phyloP scores from a whole-genome alignment of 2,888 invertebrate genomes.

The Eurytoma californica region DNA sequence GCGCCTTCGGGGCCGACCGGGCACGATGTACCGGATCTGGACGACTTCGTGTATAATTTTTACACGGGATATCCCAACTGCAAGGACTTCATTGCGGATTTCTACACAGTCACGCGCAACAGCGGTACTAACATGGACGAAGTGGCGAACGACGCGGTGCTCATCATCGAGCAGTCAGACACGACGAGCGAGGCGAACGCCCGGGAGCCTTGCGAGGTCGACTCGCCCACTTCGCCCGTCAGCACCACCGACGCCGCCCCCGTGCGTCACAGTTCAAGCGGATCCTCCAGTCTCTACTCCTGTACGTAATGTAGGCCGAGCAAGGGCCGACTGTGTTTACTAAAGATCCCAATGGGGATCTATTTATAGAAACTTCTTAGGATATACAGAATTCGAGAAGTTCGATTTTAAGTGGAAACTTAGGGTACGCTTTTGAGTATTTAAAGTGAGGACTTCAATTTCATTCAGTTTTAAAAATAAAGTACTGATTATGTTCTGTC shows the following conservation, averaged over 20 bases:
- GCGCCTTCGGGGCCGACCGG: constrained; percentile 61
- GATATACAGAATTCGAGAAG: no score
- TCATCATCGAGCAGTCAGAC: constrained; percentile 63
- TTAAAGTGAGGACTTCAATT: no score
- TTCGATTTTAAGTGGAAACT: no score
- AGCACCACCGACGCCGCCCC: neutral
- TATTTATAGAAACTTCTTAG: no score
- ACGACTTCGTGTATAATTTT: constrained; percentile 83
- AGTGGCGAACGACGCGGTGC: constrained; percentile 70
- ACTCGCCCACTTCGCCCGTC: neutral
- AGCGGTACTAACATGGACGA: constrained; percentile 73
- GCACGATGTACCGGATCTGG: constrained; percentile 77
- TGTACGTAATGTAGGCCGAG: constrained; percentile 20
- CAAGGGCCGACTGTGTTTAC: no score
- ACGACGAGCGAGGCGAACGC: constrained; percentile 16
- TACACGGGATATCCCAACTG: constrained; percentile 84
- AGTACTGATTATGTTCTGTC: no score
- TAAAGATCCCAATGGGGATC: no score
- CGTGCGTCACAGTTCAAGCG: constrained; percentile 43
- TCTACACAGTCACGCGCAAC: constrained; percentile 72
- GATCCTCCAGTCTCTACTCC: constrained; percentile 52
- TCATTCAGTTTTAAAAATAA: no score
- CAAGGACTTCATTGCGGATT: constrained; percentile 79
- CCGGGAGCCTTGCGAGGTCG: neutral
- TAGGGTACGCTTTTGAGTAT: no score